A percentile compares a stretch with the other conserved stretches of the same genome.
Conservation (phyloP, 2,888 invertebrate species). For the Megalurothrips usitatus region DNA sequence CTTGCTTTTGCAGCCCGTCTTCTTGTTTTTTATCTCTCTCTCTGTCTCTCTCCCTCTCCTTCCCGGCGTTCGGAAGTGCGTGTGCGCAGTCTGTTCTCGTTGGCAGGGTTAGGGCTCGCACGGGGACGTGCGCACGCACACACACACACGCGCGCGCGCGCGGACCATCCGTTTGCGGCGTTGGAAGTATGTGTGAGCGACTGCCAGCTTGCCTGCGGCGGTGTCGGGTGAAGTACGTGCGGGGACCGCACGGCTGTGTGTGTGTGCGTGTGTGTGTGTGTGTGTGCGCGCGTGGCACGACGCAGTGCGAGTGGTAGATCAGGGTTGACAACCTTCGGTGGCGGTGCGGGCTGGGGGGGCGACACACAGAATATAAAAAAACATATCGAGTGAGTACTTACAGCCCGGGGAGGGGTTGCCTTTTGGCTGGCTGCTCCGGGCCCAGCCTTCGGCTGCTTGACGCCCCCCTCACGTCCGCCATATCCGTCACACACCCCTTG, state of each 20-base stretch:
- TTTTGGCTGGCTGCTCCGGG: neutral
- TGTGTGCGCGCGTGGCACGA: conserved; percentile 9
- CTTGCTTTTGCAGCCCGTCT: no score
- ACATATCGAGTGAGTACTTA: conserved; percentile 25
- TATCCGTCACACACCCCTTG: conserved; percentile 9
- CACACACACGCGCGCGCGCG: no score
- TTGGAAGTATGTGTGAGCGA: neutral
- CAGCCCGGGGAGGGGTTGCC: neutral
- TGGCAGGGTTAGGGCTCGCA: no score
- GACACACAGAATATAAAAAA: conserved; percentile 25
- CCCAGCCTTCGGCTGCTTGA: neutral
- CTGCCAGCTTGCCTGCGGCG: neutral
- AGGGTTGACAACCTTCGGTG: conserved; percentile 28
- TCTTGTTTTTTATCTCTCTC: no score
- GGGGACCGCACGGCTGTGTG: neutral
- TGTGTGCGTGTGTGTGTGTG: neutral
- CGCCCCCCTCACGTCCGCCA: neutral
- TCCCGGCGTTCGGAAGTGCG: no score
- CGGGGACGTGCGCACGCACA: no score
- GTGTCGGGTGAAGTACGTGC: conserved; percentile 20
- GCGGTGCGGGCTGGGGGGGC: neutral
- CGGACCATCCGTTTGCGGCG: neutral
- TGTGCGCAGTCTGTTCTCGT: no score
- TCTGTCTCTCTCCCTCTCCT: no score
- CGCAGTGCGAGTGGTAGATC: conserved; percentile 9